Evolutionary conservation across 2,113 vertebrate species (phyloP).

Genomic region (Cyphomyrus plagiostoma): DNA sequence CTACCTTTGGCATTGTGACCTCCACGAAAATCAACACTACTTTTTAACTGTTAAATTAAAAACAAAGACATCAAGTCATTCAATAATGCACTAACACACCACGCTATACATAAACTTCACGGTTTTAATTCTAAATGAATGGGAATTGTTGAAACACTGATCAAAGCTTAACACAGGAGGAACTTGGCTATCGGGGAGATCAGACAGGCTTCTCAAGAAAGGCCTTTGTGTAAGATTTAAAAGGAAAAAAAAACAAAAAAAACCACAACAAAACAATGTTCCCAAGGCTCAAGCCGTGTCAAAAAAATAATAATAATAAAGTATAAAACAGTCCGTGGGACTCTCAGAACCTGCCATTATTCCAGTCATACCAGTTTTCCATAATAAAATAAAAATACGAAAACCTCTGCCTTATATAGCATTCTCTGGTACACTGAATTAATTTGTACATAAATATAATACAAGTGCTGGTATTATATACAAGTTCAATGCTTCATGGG

Average conservation of each 20-base stretch:
- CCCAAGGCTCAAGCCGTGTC: neutral
- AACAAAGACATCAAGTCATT: neutral
- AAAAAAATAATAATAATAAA: neutral
- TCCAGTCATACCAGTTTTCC: conserved; percentile 61
- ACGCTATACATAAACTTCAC: neutral
- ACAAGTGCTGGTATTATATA: conserved; percentile 32
- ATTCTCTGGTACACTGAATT: conserved; percentile 63
- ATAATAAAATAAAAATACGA: conserved; percentile 57
- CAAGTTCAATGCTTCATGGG: neutral
- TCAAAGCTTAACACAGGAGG: neutral
- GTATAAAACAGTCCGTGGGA: neutral
- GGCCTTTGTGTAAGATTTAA: neutral
- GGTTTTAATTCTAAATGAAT: neutral
- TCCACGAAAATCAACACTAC: neutral
- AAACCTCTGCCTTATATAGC: conserved; percentile 46
- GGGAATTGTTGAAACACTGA: neutral
- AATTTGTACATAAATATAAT: conserved; percentile 61
- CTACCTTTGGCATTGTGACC: neutral
- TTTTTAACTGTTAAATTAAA: conserved; percentile 1
- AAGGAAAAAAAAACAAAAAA: neutral
- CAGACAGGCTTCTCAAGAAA: neutral
- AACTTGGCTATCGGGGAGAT: neutral
- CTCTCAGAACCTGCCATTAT: conserved; percentile 3
- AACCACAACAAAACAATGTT: neutral
- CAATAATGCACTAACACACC: neutral